Percentiles rank a stretch among this genome's conserved stretches.
Conservation (phyloP, 2,888 invertebrate genomes). For the Hyposoter didymator region DNA sequence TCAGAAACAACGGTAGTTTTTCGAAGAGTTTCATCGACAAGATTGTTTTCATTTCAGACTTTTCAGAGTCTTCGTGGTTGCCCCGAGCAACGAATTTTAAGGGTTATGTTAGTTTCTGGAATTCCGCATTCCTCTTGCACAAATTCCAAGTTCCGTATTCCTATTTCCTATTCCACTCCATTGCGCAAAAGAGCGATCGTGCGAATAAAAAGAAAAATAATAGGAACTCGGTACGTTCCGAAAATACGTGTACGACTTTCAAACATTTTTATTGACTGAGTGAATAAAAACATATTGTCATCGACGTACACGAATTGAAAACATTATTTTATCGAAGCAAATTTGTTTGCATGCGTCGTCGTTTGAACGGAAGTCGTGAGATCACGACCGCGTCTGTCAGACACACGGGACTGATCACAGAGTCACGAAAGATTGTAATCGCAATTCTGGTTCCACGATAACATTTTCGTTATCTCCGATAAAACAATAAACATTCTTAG, state of each 20-base stretch:
- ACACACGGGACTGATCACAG: not conserved
- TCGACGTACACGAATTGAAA: not conserved
- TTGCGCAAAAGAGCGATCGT: slow-evolving; percentile 33
- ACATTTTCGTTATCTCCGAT: slow-evolving; percentile 8
- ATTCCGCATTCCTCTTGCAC: slow-evolving; percentile 18
- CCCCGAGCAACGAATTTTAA: not conserved
- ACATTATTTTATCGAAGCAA: not conserved
- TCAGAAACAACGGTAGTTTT: not conserved
- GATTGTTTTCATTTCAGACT: not conserved
- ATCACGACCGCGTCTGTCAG: not conserved
- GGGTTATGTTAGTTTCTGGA: slow-evolving; percentile 15
- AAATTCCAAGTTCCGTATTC: slow-evolving; percentile 4
- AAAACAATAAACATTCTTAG: not conserved
- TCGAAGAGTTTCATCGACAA: not conserved
- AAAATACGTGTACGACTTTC: slow-evolving; percentile 1
- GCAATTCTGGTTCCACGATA: not conserved
- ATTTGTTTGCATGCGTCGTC: not conserved
- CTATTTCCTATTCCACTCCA: not conserved
- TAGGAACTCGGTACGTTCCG: not conserved
- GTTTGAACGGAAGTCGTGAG: slow-evolving; percentile 9
- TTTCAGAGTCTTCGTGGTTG: not conserved
- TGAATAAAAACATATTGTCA: not conserved
- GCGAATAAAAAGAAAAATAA: slow-evolving; percentile 5
- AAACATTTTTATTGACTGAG: not conserved
- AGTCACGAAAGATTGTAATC: not conserved